phyloP scores from a whole-genome alignment of 2,888 invertebrate species.

The Sesia bembeciformis region DNA sequence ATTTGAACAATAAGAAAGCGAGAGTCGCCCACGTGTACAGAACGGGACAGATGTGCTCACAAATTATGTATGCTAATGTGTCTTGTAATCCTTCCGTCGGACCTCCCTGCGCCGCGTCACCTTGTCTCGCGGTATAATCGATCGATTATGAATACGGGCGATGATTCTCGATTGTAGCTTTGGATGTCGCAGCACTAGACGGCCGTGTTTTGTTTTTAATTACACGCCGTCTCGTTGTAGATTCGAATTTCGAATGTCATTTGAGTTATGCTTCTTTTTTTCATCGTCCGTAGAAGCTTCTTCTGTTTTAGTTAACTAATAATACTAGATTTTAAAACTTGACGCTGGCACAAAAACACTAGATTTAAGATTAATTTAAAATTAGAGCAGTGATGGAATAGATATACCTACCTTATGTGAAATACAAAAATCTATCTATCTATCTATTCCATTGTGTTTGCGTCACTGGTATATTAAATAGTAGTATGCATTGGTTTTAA shows the following conservation, averaged over 20 bases:
- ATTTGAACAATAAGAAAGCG: constrained; percentile 54
- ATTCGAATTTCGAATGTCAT: constrained; percentile 12
- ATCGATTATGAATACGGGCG: constrained; percentile 49
- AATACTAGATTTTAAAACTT: too few species aligned
- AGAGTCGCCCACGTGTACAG: constrained; percentile 45
- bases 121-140: constrained; percentile 43
- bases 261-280: background rate
- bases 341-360: too few species aligned
- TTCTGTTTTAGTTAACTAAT: too few species aligned
- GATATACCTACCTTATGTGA: too few species aligned
- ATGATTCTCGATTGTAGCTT: constrained; percentile 19
- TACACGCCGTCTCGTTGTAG: constrained; percentile 16
- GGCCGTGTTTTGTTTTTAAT: background rate
- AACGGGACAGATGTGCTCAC: constrained; percentile 48
- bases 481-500: too few species aligned
- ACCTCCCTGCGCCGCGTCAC: constrained; percentile 48
- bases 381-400: too few species aligned
- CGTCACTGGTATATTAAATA: too few species aligned
- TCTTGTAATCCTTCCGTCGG: constrained; percentile 65
- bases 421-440: too few species aligned
- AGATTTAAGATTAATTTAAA: too few species aligned
- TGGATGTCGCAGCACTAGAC: constrained; percentile 24
- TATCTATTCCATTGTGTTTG: too few species aligned
- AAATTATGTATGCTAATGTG: constrained; percentile 70
- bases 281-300: too few species aligned